Evolutionary conservation across 2,888 invertebrate species (phyloP).

Genomic region (Emesis russula): DNA sequence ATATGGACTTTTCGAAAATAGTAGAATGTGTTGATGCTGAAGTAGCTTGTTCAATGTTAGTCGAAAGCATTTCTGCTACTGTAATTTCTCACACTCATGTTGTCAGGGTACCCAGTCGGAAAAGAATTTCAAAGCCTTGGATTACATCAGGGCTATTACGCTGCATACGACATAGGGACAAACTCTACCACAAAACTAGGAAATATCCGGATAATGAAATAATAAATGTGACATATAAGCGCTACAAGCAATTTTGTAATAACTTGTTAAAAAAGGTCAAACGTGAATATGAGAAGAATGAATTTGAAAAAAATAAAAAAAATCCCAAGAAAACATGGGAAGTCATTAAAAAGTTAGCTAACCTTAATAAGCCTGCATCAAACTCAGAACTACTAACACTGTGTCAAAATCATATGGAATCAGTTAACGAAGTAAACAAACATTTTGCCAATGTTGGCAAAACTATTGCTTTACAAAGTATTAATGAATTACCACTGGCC

Average conservation of each 20-base stretch:
- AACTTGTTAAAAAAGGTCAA: background rate
- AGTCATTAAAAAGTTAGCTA: background rate
- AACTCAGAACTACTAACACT: background rate
- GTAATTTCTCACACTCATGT: background rate
- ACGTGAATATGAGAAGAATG: background rate
- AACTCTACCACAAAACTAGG: background rate
- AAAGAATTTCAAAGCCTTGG: background rate
- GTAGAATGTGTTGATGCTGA: background rate
- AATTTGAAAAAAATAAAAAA: background rate
- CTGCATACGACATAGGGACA: conserved; percentile 1
- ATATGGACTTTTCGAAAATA: background rate
- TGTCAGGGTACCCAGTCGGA: background rate
- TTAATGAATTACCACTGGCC: background rate
- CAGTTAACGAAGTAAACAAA: background rate
- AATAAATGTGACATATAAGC: background rate
- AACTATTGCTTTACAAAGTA: too few relatives aligned
- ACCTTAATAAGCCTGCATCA: background rate
- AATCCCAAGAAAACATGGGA: background rate
- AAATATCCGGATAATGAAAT: background rate
- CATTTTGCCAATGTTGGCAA: background rate
- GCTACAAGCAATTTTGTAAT: background rate
- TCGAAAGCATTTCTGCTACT: background rate
- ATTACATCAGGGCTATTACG: background rate
- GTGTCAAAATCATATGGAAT: background rate
- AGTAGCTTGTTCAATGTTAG: background rate